phyloP scores from a whole-genome alignment of 2,113 vertebrate genomes.

The Melanotaenia duboulayi region DNA sequence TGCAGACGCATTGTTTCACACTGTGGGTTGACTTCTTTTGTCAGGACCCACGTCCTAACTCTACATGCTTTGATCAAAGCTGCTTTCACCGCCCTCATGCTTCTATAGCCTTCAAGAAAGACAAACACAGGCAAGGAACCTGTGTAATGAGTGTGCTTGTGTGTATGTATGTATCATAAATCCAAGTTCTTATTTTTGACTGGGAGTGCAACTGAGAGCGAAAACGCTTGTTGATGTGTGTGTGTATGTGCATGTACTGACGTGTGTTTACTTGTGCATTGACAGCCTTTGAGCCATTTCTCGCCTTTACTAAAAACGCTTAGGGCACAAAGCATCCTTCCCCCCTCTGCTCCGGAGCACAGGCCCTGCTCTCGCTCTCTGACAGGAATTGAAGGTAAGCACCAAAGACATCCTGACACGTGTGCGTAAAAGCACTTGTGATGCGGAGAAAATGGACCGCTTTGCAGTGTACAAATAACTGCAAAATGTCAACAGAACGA shows the following conservation, averaged over 20 bases:
- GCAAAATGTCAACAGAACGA: conserved; percentile 80
- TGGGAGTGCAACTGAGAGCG: conserved; percentile 71
- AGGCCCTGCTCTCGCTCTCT: conserved; percentile 76
- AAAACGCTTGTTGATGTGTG: conserved; percentile 52
- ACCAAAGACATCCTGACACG: conserved; percentile 84
- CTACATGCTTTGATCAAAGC: conserved; percentile 66
- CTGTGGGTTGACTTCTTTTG: conserved; percentile 49
- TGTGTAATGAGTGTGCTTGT: conserved; percentile 71
- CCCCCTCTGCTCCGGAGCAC: conserved; percentile 72
- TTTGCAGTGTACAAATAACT: conserved; percentile 83
- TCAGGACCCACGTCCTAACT: conserved; percentile 61
- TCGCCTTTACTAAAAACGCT: conserved; percentile 82
- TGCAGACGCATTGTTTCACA: conserved; percentile 43
- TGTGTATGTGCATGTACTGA: conserved; percentile 56
- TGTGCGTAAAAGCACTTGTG: conserved; percentile 81
- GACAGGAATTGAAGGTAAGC: conserved; percentile 84
- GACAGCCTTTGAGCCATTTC: conserved; percentile 84
- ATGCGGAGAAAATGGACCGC: conserved; percentile 84
- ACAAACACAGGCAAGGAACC: conserved; percentile 69
- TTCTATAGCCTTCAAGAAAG: conserved; percentile 70
- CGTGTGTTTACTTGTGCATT: conserved; percentile 73
- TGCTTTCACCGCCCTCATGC: conserved; percentile 62
- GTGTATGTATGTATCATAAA: conserved; percentile 48
- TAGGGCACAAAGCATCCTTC: conserved; percentile 82
- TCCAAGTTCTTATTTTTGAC: conserved; percentile 67